Conservation (phyloP, 2,888 invertebrate species). For the Tupiocoris notatus region DNA sequence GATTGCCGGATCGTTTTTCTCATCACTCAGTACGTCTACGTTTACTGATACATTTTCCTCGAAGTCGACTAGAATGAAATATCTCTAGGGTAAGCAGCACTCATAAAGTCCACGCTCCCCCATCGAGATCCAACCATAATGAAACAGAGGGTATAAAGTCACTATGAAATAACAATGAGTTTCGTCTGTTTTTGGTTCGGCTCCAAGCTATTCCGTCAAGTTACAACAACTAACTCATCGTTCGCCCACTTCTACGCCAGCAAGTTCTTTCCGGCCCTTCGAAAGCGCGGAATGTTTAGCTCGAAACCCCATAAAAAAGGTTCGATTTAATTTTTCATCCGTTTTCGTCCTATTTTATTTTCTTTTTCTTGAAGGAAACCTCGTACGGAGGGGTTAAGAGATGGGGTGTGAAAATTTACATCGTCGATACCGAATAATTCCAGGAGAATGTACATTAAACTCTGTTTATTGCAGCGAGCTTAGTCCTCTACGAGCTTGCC, state of each 20-base stretch:
- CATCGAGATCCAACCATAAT: conserved; percentile 3
- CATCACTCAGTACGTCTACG: too few relatives aligned
- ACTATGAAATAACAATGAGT: conserved; percentile 42
- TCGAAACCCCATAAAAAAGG: conserved; percentile 17
- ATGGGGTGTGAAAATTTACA: too few relatives aligned
- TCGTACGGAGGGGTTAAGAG: background rate
- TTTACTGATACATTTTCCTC: too few relatives aligned
- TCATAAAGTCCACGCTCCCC: background rate
- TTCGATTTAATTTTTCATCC: conserved; percentile 7
- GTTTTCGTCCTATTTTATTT: background rate
- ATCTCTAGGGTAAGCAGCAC: background rate
- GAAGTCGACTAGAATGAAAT: too few relatives aligned
- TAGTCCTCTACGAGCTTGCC: too few relatives aligned
- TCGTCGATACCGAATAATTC: too few relatives aligned
- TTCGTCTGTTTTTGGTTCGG: conserved; percentile 28
- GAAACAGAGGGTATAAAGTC: conserved; percentile 41
- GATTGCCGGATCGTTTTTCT: too few relatives aligned
- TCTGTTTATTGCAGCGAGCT: too few relatives aligned
- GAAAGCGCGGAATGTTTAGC: background rate
- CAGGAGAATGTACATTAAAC: too few relatives aligned
- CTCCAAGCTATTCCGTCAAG: conserved; percentile 21
- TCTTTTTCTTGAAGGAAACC: background rate
- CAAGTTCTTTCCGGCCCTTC: background rate
- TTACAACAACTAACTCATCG: conserved; percentile 4
- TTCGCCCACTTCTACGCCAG: background rate